Evolutionary conservation across 2,113 vertebrate genomes (phyloP).

Genomic region (Piaya cayana): DNA sequence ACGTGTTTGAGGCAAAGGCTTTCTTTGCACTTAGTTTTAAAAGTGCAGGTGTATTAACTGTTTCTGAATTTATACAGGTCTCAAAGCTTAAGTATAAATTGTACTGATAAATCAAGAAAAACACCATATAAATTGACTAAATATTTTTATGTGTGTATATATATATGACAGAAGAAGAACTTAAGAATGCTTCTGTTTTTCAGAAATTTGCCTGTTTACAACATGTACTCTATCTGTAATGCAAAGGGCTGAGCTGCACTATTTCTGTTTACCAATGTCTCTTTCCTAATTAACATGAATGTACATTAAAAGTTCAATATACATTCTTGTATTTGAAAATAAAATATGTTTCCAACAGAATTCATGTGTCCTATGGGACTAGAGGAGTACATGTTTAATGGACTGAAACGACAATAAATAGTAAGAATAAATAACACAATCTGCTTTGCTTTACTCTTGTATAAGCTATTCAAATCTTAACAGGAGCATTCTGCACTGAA

Average conservation of each 20-base stretch:
- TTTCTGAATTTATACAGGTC: not conserved
- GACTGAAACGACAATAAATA: not conserved
- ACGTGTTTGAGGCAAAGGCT: not conserved
- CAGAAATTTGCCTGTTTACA: not conserved
- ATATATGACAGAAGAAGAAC: not conserved
- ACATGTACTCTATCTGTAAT: not conserved
- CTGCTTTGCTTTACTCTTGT: not conserved
- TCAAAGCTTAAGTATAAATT: not conserved
- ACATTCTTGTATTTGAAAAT: not conserved
- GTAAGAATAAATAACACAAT: conserved; percentile 7
- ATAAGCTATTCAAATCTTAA: not conserved
- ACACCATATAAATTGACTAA: not conserved
- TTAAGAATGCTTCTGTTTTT: not conserved
- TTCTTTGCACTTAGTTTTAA: not conserved
- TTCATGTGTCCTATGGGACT: not conserved
- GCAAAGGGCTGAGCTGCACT: not conserved
- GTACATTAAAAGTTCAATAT: not conserved
- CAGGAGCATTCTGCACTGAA: not conserved
- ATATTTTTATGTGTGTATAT: not conserved
- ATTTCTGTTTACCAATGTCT: not conserved
- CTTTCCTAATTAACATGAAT: not conserved
- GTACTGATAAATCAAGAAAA: not conserved
- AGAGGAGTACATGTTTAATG: not conserved
- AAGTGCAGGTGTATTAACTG: not conserved
- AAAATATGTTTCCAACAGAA: not conserved